Conservation (phyloP, 2,888 invertebrate genomes). For the Brachyptera risi region DNA sequence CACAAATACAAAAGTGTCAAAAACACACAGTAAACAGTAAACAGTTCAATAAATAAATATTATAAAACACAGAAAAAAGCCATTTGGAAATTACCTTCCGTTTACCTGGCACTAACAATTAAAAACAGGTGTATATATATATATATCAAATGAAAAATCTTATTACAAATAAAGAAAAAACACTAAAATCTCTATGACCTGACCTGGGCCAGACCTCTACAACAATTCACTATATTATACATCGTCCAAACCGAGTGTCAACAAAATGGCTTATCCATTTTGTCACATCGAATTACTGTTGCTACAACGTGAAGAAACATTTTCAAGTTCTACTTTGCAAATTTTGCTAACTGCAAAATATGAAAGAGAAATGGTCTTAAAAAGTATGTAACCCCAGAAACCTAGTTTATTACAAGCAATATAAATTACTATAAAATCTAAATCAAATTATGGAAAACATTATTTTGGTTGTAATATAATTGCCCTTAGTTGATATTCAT, state of each 20-base stretch:
- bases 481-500: too few species aligned
- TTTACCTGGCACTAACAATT: conserved; percentile 25
- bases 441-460: too few species aligned
- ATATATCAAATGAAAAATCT: too few species aligned
- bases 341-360: conserved; percentile 30
- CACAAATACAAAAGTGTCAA: conserved; percentile 24
- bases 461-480: too few species aligned
- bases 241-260: too few species aligned
- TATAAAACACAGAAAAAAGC: conserved; percentile 17
- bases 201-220: conserved; percentile 13
- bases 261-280: conserved; percentile 9
- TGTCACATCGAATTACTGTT: too few species aligned
- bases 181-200: background rate
- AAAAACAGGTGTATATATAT: conserved; percentile 24
- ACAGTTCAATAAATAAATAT: conserved; percentile 20
- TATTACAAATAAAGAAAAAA: background rate
- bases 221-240: too few species aligned
- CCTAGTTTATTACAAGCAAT: too few species aligned
- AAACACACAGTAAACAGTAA: conserved; percentile 6
- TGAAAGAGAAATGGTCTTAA: background rate
- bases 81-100: conserved; percentile 53
- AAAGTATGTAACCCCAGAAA: too few species aligned
- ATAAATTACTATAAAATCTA: too few species aligned
- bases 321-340: conserved; percentile 3
- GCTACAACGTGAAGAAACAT: background rate